Evolutionary conservation across 2,797 vertebrate species (phyloP).

Genomic region (Pogoniulus pusillus): DNA sequence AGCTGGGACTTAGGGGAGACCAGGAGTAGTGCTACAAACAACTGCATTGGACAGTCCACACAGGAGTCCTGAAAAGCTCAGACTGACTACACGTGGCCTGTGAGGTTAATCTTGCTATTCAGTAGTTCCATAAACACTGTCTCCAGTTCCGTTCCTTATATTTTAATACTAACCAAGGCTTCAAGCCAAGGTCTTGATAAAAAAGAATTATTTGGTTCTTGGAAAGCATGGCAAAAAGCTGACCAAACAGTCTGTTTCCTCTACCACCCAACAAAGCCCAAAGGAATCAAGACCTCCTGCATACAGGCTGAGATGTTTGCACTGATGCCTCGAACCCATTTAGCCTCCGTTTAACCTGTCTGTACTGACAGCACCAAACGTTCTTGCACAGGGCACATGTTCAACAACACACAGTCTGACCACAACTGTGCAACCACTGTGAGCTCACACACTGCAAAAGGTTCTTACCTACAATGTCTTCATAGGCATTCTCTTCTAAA

Average conservation of each 20-base stretch:
- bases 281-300: slow-evolving; percentile 18
- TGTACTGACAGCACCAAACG: neutral
- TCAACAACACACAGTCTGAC: neutral
- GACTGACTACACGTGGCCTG: neutral
- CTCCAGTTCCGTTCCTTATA: neutral
- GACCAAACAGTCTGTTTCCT: slow-evolving; percentile 31
- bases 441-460: neutral
- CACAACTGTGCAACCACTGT: neutral
- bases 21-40: neutral
- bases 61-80: neutral
- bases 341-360: neutral
- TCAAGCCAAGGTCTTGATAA: slow-evolving; percentile 21
- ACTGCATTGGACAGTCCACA: neutral
- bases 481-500: slow-evolving; percentile 98
- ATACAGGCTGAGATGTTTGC: neutral
- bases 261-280: neutral
- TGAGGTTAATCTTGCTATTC: slow-evolving; percentile 7
- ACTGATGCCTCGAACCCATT: neutral
- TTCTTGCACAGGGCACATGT: neutral
- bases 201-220: neutral
- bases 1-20: neutral
- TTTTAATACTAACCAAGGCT: slow-evolving; percentile 31
- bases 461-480: slow-evolving; percentile 96
- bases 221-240: slow-evolving; percentile 25
- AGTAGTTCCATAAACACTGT: slow-evolving; percentile 13